Evolutionary conservation across 2,113 vertebrate genomes (phyloP).

Genomic region (Seriola dumerili): DNA sequence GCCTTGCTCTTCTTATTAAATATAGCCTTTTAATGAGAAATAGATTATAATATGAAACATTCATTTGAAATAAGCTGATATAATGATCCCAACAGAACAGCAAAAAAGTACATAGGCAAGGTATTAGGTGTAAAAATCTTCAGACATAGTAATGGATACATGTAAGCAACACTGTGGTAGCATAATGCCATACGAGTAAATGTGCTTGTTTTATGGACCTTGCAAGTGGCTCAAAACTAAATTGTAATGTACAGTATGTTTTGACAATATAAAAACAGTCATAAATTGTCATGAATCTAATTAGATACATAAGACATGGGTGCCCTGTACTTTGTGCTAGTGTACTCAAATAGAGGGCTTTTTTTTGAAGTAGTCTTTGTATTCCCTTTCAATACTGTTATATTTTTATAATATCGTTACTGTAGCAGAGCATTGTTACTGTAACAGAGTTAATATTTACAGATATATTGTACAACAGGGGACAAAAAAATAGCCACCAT

Average conservation of each 20-base stretch:
- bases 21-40: conserved; percentile 91
- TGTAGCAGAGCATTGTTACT: conserved; percentile 71
- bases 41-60: conserved; percentile 90
- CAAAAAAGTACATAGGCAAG: conserved; percentile 86
- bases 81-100: conserved; percentile 84
- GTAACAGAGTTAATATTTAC: conserved; percentile 81
- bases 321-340: conserved; percentile 75
- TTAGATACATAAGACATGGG: conserved; percentile 68
- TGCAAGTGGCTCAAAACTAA: conserved; percentile 71
- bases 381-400: conserved; percentile 68
- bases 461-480: conserved; percentile 73
- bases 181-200: conserved; percentile 71
- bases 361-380: conserved; percentile 65
- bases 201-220: conserved; percentile 82
- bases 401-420: conserved; percentile 77
- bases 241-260: conserved; percentile 67
- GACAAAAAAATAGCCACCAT: conserved; percentile 53
- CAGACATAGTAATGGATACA: conserved; percentile 80
- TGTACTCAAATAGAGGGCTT: conserved; percentile 65
- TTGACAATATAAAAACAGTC: conserved; percentile 76
- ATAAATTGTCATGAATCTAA: conserved; percentile 70
- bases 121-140: conserved; percentile 84
- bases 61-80: conserved; percentile 89
- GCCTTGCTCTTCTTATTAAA: conserved; percentile 86
- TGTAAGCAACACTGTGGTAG: conserved; percentile 79